Evolutionary conservation across 2,113 vertebrate genomes (phyloP).

Genomic region (Microtus pennsylvanicus): DNA sequence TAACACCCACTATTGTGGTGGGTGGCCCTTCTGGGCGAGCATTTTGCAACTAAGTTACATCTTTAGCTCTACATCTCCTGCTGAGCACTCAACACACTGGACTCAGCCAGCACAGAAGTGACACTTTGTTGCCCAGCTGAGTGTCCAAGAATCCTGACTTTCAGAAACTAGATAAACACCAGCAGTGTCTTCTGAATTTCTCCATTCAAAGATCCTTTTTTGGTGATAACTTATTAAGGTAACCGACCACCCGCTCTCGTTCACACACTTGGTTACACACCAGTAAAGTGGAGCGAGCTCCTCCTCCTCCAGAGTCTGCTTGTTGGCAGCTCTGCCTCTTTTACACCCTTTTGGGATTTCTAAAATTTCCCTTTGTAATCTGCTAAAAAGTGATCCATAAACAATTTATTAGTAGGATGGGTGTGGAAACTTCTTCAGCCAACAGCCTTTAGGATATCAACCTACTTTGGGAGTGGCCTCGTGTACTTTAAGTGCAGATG

Average conservation of each 20-base stretch:
- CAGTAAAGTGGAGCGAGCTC: not conserved
- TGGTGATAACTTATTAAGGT: not conserved
- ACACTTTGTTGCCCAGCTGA: not conserved
- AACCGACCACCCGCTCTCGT: not conserved
- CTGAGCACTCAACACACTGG: not conserved
- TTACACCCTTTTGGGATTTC: not conserved
- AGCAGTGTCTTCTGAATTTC: not conserved
- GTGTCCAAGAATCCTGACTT: slow-evolving; percentile 8
- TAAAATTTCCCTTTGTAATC: not conserved
- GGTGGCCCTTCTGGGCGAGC: not conserved
- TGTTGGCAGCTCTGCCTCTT: not conserved
- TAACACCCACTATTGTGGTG: not conserved
- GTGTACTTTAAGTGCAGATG: too few species aligned
- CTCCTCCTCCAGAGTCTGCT: not conserved
- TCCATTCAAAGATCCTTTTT: not conserved
- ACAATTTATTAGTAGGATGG: slow-evolving; percentile 27
- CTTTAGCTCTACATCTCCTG: not conserved
- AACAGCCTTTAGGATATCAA: too few species aligned
- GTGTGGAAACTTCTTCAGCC: not conserved
- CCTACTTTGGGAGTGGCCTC: too few species aligned
- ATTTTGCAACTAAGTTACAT: not conserved
- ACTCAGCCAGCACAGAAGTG: not conserved
- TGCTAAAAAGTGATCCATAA: slow-evolving; percentile 24
- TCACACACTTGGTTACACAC: not conserved
- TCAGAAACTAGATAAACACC: not conserved